Conservation (phyloP, 1,140 invertebrate genomes). For the Formica selysi region DNA sequence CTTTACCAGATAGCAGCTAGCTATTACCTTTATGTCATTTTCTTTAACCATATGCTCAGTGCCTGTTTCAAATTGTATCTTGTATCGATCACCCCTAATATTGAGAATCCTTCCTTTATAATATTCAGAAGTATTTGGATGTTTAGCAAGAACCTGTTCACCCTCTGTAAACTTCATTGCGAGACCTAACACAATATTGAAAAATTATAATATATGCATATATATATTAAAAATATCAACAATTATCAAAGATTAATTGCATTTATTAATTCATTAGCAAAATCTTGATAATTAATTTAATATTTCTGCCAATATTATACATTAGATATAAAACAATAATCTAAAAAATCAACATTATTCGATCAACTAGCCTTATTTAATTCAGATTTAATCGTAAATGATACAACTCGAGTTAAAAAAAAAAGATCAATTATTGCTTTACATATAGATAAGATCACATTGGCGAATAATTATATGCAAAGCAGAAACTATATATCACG, state of each 20-base stretch:
- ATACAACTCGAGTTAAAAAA: neutral
- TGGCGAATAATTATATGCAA: no score
- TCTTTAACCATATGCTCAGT: constrained; percentile 72
- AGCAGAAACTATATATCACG: neutral
- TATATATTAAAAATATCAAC: no score
- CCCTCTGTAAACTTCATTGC: constrained; percentile 80
- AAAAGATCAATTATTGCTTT: neutral
- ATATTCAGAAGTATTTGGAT: constrained; percentile 76
- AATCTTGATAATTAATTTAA: neutral
- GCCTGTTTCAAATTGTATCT: constrained; percentile 78
- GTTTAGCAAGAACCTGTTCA: constrained; percentile 80
- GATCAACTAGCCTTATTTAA: neutral
- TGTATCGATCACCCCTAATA: constrained; percentile 76
- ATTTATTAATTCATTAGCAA: neutral
- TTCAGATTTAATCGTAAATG: constrained; percentile 1
- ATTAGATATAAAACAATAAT: neutral
- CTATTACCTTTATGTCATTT: constrained; percentile 78
- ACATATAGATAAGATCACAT: neutral
- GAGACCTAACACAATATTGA: constrained; percentile 1
- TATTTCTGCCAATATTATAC: neutral
- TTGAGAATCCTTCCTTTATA: constrained; percentile 77
- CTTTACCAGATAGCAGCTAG: neutral
- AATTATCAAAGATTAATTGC: neutral
- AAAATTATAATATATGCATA: neutral
- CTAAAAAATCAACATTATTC: neutral